These are phyloP conservation scores for Enhydra lutris DNA, from an alignment of 2,113 vertebrate species.

Conservation along the genomic window DNA sequence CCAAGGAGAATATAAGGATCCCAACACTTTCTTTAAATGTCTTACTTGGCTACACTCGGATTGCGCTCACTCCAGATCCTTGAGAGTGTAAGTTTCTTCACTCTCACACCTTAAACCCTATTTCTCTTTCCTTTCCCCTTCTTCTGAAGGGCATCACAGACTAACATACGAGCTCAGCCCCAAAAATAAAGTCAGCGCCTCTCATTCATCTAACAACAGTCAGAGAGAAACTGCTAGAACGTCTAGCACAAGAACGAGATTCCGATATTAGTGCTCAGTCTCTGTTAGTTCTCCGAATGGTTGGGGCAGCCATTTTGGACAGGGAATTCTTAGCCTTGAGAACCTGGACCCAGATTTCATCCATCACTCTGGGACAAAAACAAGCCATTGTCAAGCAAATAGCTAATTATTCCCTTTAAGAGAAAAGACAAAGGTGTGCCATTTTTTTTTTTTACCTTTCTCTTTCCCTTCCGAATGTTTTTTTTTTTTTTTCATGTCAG, in stretches of 20 bases:
- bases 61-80: slow-evolving; percentile 19
- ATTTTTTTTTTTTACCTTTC: slow-evolving; percentile 37
- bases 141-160: background rate
- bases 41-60: background rate
- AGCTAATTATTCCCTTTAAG: slow-evolving; percentile 8
- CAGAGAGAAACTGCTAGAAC: background rate
- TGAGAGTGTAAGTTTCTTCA: background rate
- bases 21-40: background rate
- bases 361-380: background rate
- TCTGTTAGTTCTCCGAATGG: background rate
- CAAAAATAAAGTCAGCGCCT: slow-evolving; percentile 21
- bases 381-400: background rate
- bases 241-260: background rate
- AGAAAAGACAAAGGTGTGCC: background rate
- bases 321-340: background rate
- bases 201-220: background rate
- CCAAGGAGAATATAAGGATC: background rate
- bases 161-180: background rate
- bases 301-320: background rate
- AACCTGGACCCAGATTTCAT: slow-evolving; percentile 6
- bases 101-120: background rate
- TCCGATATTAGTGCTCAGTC: background rate
- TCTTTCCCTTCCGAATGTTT: background rate
- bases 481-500: background rate
- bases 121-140: background rate